A percentile compares a stretch with the other conserved stretches of the same genome.
These are phyloP conservation scores for Ictalurus punctatus DNA, from an alignment of 2,113 vertebrate species.

Conservation along the genomic window DNA sequence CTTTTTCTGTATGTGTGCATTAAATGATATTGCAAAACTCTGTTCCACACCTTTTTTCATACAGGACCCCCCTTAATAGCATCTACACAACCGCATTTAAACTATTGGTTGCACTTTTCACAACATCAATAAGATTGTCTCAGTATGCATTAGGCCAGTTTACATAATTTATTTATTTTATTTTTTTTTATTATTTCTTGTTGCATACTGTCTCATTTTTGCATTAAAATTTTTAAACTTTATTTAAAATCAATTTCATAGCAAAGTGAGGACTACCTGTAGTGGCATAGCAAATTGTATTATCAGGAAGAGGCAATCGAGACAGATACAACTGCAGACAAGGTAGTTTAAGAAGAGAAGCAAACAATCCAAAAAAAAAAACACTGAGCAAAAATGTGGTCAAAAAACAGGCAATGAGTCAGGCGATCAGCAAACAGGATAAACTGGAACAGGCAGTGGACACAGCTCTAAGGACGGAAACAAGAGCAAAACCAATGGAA, in stretches of 20 bases:
- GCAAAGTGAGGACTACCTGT: background rate
- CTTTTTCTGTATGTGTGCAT: slow-evolving; percentile 46
- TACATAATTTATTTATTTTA: no score
- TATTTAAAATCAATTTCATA: background rate
- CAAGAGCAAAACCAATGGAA: no score
- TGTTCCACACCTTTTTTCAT: background rate
- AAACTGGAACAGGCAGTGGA: no score
- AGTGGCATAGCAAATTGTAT: background rate
- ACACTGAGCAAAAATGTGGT: no score
- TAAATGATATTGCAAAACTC: slow-evolving; percentile 40
- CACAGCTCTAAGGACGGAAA: no score
- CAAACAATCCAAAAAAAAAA: no score
- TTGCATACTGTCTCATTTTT: background rate
- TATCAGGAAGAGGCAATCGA: no score
- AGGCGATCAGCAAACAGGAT: no score
- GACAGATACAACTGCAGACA: no score
- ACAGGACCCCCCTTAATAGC: no score
- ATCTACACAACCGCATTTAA: background rate
- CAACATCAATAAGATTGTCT: background rate
- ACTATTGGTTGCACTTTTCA: background rate
- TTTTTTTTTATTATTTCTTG: background rate
- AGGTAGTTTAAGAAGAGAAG: no score
- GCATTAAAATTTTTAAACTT: background rate
- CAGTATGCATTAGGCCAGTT: background rate
- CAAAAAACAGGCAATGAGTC: no score